Evolutionary conservation across 2,113 vertebrate genomes (phyloP).

Genomic region (Tautogolabrus adspersus): DNA sequence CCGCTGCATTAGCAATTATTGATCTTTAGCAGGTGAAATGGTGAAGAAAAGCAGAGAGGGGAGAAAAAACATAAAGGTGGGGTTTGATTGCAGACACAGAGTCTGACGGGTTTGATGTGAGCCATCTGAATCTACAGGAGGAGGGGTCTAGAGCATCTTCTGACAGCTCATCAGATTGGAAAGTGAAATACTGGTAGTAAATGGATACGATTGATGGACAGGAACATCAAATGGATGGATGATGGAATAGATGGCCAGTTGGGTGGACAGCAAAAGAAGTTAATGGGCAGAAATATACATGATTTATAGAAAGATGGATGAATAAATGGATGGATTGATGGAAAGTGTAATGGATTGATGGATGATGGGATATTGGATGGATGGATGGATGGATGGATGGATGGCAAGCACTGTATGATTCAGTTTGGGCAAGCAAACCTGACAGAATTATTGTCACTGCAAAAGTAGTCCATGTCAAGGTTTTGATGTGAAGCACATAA

Average conservation of each 20-base stretch:
- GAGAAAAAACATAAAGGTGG: not conserved
- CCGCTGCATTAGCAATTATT: constrained; percentile 25
- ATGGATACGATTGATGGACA: not conserved
- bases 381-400: not conserved
- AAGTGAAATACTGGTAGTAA: not conserved
- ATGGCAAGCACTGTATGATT: too few species aligned
- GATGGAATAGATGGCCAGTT: not conserved
- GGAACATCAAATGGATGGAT: not conserved
- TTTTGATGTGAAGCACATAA: too few species aligned
- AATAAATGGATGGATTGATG: not conserved
- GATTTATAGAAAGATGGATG: not conserved
- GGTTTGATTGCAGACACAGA: not conserved
- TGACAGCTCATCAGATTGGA: constrained; percentile 8
- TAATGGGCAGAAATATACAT: too few species aligned
- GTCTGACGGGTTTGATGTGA: not conserved
- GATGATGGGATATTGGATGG: not conserved
- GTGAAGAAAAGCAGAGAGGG: not conserved
- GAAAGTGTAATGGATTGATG: not conserved
- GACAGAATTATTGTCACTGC: too few species aligned
- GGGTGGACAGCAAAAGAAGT: too few species aligned
- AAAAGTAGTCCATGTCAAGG: too few species aligned
- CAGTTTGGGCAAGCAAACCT: too few species aligned
- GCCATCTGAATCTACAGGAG: not conserved
- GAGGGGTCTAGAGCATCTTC: not conserved
- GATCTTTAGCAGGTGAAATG: constrained; percentile 23